Evolutionary conservation across 2,797 vertebrate species (phyloP), one percentile per base, ranked within the genome.

Genomic region (Lepus townsendii): DNA sequence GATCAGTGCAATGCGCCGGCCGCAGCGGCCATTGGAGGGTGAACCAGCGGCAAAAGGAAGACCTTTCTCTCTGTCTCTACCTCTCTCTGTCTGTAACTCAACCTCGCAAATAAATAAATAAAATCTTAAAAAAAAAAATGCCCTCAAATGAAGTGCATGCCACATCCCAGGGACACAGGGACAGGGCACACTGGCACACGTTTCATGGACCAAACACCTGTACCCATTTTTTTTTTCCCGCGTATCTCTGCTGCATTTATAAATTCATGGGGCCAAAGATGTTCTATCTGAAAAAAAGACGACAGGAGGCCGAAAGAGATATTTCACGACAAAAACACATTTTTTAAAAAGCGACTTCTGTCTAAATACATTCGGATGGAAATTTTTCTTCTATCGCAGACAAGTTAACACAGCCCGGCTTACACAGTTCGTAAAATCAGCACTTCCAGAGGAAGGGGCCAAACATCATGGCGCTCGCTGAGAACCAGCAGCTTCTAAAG

Each of bases 281-380:
- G 87, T 84, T 68, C 96, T 95, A 93, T 90, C 95, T 93, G 76
- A 96, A 97, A 98, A 47, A 97, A 96, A 96, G 93, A 97, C 62
- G 7, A 97, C 97, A 42, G 35, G 88, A 93, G 77, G 94, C 90
- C 90, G 92, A 87, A 95, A 97, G 95, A 97, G 92, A 89, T 60
- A 95, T 80, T 97, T 94, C 95, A 96, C 93, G 92, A 95, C 83
- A 97, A 96, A 96, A 96, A 90, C 85, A 92, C 84, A 14, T 65
- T 83, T 73, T 24, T 24, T 4, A 72, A 91, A 96, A 63, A 69
- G 38, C 27, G 88, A 65, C 83, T 96, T 95, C 93, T 97, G 94
- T 93, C 95, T 95, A 69, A 80, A 92, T 80, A 90, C 52, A 89
- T 42, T 20, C 60, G 76, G 87, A 89, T 24, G 65, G 50, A 68